A percentile compares a stretch with the other conserved stretches of the same genome.
Conservation (phyloP, 2,113 vertebrate species). For the Sorex araneus region DNA sequence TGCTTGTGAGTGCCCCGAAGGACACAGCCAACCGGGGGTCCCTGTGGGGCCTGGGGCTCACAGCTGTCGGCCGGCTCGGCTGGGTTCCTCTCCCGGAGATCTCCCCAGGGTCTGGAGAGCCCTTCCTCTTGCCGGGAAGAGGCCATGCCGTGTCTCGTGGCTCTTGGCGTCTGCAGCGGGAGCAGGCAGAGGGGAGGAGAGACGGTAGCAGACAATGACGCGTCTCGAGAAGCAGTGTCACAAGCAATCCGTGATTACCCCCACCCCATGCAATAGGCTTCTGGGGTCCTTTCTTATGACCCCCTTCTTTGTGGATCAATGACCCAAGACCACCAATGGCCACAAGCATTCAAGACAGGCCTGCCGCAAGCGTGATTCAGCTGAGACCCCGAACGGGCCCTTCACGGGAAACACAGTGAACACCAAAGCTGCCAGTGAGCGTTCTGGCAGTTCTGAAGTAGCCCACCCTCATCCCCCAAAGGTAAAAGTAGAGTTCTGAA, state of each 20-base stretch:
- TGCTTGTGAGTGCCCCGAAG: rapidly evolving
- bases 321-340: not conserved
- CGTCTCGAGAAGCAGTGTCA: not conserved
- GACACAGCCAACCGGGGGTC: rapidly evolving
- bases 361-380: no score
- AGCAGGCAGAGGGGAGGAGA: not conserved
- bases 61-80: rapidly evolving
- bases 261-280: not conserved
- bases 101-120: not conserved
- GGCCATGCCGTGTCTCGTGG: not conserved
- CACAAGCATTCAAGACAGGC: no score
- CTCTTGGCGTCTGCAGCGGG: not conserved
- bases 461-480: not conserved
- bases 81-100: not conserved
- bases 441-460: not conserved
- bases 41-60: rapidly evolving
- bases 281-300: not conserved
- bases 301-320: no score
- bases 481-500: no score
- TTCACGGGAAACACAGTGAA: no score
- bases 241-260: not conserved
- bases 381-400: no score
- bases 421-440: not conserved
- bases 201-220: not conserved
- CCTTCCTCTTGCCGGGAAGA: not conserved